Base-by-base conservation (phyloP, 2,797 vertebrate species). In the Knipowitschia caucasica region DNA sequence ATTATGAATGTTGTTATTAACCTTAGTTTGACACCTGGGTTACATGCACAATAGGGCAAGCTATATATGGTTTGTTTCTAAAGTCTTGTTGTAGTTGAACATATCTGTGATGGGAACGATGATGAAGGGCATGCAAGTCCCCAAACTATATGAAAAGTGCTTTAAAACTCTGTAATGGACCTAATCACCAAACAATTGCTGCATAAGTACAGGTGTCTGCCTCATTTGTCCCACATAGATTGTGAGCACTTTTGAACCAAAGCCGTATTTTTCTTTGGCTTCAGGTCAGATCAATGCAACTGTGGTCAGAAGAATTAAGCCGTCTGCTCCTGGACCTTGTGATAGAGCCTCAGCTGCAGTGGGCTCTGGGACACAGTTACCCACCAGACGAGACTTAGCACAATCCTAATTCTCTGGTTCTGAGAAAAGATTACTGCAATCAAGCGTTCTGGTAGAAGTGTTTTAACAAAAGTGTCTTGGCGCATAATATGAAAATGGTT, bases 241-340 rank as follows among this genome's bases (percentile, higher is more conserved):
- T 85, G 76, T 63, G 74, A 73, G 78, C 85, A 83, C 76, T 57
- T 86, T 71, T 82, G 65, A 50, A 74, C 75, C 73, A 85, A 87
- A 88, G 73, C 81, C 79, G 80, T 83, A 83, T 87, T 88, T 39
- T 89, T 79, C 82, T 84, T 89, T 89, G 80, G 83, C 80, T 50
- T 77, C 69, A 58, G 57, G 75, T 81, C 71, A 62, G 78, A 86
- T 85, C 78, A 85, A 84, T 76, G 76, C 66, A 62, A 59, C 63
- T 64, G 40, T 53, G 64, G 64, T 54, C 46, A 25, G 59, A 65
- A 67, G 65, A 71, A 76, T 65, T 62, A 15, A 47, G 27, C 74
- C 29, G 71, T 62, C 64, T 36, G 63, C 58, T n/a, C 50, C 62
- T 42, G 67, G 56, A 82, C 66, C 80, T 77, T 80, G 82, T 82